Evolutionary conservation across 2,888 invertebrate species (phyloP).

Genomic region (Phrixothrix hirtus): DNA sequence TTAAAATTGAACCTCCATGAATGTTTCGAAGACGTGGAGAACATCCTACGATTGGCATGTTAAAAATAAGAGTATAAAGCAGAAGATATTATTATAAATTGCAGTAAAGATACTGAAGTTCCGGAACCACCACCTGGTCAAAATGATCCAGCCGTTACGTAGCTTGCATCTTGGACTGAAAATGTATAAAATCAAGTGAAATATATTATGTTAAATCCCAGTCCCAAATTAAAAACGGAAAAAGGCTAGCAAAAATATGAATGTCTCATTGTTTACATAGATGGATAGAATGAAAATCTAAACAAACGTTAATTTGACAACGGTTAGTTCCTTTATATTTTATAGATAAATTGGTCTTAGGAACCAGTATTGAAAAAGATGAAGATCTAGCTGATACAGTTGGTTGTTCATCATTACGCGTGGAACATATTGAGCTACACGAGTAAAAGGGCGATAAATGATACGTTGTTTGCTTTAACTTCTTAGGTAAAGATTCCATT

Average conservation of each 20-base stretch:
- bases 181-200: conserved; percentile 95
- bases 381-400: conserved; percentile 99
- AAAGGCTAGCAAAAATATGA: conserved; percentile 99
- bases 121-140: conserved; percentile 89
- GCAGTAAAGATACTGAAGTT: conserved; percentile 84
- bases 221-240: conserved; percentile 97
- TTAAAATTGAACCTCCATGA: conserved; percentile 97
- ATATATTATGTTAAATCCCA: conserved; percentile 99
- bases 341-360: conserved; percentile 97
- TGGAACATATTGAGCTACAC: conserved; percentile 92
- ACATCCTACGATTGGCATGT: conserved; percentile 99
- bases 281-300: conserved; percentile 94
- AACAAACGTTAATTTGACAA: conserved; percentile 97
- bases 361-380: conserved; percentile 97
- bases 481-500: conserved; percentile 91
- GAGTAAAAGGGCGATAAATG: conserved; percentile 84
- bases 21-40: conserved; percentile 85
- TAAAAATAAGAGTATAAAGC: conserved; percentile 89
- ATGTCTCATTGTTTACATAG: conserved; percentile 91
- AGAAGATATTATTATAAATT: conserved; percentile 97
- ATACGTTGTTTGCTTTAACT: conserved; percentile 97
- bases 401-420: conserved; percentile 94
- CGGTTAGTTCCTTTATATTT: conserved; percentile 98
- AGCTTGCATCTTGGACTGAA: conserved; percentile 98
- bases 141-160: conserved; percentile 93